phyloP scores from a whole-genome alignment of 2,888 invertebrate genomes.

The Cephus pygmeus region DNA sequence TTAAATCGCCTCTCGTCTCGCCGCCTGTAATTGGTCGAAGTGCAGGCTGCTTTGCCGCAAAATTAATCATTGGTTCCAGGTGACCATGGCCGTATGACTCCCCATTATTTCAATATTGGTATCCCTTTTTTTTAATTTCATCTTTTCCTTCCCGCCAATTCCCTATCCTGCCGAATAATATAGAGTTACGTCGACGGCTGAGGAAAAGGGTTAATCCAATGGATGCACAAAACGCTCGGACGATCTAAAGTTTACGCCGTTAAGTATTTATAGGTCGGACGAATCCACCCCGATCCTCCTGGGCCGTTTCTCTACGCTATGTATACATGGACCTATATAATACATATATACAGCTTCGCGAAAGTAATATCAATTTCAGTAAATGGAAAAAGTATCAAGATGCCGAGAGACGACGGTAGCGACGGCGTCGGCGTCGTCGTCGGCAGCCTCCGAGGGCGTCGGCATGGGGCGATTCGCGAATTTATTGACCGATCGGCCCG shows the following conservation, averaged over 20 bases:
- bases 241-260: slow-evolving; percentile 27
- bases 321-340: slow-evolving; percentile 1
- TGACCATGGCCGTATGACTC: not conserved
- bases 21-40: slow-evolving; percentile 37
- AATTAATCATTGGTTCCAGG: not conserved
- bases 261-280: slow-evolving; percentile 38
- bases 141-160: not conserved
- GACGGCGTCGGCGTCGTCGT: slow-evolving; percentile 12
- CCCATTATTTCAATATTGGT: not conserved
- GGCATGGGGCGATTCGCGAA: slow-evolving; percentile 33
- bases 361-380: slow-evolving; percentile 61
- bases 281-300: slow-evolving; percentile 21
- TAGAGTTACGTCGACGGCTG: not conserved
- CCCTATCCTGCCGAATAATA: not conserved
- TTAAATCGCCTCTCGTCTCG: slow-evolving; percentile 5
- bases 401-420: slow-evolving; percentile 34
- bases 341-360: slow-evolving; percentile 33
- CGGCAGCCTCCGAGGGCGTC: slow-evolving; percentile 7
- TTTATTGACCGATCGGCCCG: slow-evolving; percentile 36
- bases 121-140: not conserved
- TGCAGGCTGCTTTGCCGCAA: not conserved
- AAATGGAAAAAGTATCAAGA: slow-evolving; percentile 61
- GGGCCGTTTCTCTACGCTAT: not conserved
- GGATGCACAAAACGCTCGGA: not conserved
- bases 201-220: not conserved